Evolutionary conservation across 1,140 invertebrate species (phyloP).

Genomic region (Tetraneura akinire): DNA sequence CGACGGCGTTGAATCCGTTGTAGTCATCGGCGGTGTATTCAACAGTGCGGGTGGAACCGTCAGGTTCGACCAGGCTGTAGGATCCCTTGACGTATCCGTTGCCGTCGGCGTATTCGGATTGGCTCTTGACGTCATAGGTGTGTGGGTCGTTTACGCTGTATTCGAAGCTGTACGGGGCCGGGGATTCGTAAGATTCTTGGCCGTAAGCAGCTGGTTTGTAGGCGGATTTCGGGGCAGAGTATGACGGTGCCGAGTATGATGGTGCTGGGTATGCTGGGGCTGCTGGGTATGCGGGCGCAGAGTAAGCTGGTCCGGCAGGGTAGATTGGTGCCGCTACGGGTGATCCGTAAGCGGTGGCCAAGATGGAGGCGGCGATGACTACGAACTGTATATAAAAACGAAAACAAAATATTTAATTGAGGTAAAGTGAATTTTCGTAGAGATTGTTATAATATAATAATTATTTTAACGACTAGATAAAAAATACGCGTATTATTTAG

Average conservation of each 20-base stretch:
- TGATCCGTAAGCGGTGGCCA: slow-evolving; percentile 59
- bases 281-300: slow-evolving; percentile 50
- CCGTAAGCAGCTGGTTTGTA: slow-evolving; percentile 50
- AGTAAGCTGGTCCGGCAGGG: slow-evolving; percentile 40
- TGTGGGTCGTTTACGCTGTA: slow-evolving; percentile 63
- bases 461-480: no score
- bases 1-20: slow-evolving; percentile 55
- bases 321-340: slow-evolving; percentile 53
- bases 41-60: slow-evolving; percentile 54
- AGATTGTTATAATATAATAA: no score
- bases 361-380: slow-evolving; percentile 59
- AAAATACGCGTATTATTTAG: no score
- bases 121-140: slow-evolving; percentile 64
- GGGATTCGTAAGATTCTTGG: slow-evolving; percentile 43
- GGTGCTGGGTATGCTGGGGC: slow-evolving; percentile 46
- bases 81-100: slow-evolving; percentile 62
- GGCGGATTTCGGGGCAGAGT: slow-evolving; percentile 33
- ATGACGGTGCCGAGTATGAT: slow-evolving; percentile 52
- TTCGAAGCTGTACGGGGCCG: slow-evolving; percentile 62
- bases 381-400: slow-evolving; percentile 58
- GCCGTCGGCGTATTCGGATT: slow-evolving; percentile 62
- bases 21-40: slow-evolving; percentile 54
- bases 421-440: no score
- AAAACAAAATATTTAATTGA: no score
- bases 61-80: slow-evolving; percentile 55